Percentiles rank a stretch among this genome's conserved stretches.
phyloP scores from a whole-genome alignment of 2,113 vertebrate species.

The Vanacampus margaritifer region DNA sequence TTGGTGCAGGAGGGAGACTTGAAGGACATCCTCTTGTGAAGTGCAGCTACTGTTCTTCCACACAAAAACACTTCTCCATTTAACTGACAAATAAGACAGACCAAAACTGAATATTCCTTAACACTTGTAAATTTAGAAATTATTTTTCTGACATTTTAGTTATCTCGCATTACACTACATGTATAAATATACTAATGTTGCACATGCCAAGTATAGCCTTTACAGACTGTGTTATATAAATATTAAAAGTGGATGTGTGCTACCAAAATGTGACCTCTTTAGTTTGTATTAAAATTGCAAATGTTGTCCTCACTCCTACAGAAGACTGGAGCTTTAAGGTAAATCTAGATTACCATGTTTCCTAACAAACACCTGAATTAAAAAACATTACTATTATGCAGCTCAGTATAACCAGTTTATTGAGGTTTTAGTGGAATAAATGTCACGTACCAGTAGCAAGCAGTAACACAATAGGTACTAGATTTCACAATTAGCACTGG shows the following conservation, averaged over 20 bases:
- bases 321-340: neutral
- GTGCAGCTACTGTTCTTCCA: neutral
- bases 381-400: slow-evolving; percentile 8
- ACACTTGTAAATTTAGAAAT: slow-evolving; percentile 15
- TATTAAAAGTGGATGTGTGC: slow-evolving; percentile 20
- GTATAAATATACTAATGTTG: slow-evolving; percentile 23
- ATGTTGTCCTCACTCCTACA: too few species aligned
- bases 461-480: slow-evolving; percentile 40
- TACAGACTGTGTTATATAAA: slow-evolving; percentile 25
- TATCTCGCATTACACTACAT: slow-evolving; percentile 20
- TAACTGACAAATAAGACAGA: slow-evolving; percentile 2
- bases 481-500: slow-evolving; percentile 46
- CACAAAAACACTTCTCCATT: slow-evolving; percentile 1
- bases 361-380: too few species aligned
- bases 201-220: slow-evolving; percentile 55
- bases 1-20: slow-evolving; percentile 1
- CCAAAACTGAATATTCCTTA: slow-evolving; percentile 46
- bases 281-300: neutral
- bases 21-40: slow-evolving; percentile 1
- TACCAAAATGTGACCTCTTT: slow-evolving; percentile 43
- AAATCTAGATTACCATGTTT: too few species aligned
- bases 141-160: slow-evolving; percentile 34
- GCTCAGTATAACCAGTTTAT: slow-evolving; percentile 56
- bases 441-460: slow-evolving; percentile 58
- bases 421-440: slow-evolving; percentile 42